Base-by-base conservation (phyloP, 2,113 vertebrate species). In the Malurus melanocephalus region DNA sequence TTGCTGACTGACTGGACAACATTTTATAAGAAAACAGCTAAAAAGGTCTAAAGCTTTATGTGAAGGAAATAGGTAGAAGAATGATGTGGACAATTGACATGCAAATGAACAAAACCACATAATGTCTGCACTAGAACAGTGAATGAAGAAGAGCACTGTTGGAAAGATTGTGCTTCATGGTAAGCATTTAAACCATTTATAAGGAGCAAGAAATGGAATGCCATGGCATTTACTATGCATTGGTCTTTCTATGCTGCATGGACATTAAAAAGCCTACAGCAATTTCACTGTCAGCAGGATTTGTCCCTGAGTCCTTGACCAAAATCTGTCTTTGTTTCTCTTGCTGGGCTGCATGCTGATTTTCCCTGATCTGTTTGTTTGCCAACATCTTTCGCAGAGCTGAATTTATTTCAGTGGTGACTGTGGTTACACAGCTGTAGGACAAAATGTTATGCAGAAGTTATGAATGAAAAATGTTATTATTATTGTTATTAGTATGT, bases 231-330 rank as follows among this genome's bases (percentile, higher is more conserved):
- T 91, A 72, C 61, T 78, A 83, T 3, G 10, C 56, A 24, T 60
- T 85, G 45, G 80, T 80, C 80, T 83, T 91, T 74, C 76, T 65
- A 6, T 48, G 73, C 53, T 83, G 45, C 57, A 22, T 15, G 35
- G 87, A 71, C 80, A 51, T 89, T 92, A 83, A 89, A 80, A 32
- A 79, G 49, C 68, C 82, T 66, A 67, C 0, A 0, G 72, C 72
- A 88, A 43, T 91, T 91, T 94, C 57, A 57, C 61, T 92, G 69
- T 67, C 79, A 89, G 61, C 65, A 80, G 91, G 68, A 87, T 94
- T 91, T 91, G 88, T 94, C 85, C 87, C 85, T 2, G 49, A 91
- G 93, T 91, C 95, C 89, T 96, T 95, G 89, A 92, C 80, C 73
- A 94, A 89, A 92, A 91, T 91, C 83, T 87, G 61, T 83, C 85